A percentile compares a stretch with the other conserved stretches of the same genome.
These are phyloP conservation scores for Ochotona princeps DNA, from an alignment of 2,113 vertebrate genomes.

Conservation along the genomic window DNA sequence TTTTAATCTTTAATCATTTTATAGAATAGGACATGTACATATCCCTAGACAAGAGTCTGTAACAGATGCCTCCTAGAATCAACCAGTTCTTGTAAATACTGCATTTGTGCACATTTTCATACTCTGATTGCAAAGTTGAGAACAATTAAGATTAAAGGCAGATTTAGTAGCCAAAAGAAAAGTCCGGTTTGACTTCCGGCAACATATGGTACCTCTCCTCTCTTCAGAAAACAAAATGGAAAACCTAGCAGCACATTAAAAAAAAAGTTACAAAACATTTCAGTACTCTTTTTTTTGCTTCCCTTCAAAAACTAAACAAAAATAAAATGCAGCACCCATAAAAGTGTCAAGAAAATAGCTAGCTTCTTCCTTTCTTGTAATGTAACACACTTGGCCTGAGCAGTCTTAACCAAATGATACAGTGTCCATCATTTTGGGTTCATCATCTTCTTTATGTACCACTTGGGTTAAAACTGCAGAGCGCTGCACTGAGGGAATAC, in stretches of 20 bases:
- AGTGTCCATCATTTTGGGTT: conserved; percentile 96
- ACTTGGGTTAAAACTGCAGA: conserved; percentile 87
- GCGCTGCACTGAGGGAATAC: conserved; percentile 87
- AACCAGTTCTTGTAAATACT: conserved; percentile 88
- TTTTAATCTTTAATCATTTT: conserved; percentile 80
- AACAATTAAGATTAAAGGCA: conserved; percentile 85
- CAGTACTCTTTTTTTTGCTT: conserved; percentile 79
- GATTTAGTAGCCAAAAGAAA: conserved; percentile 86
- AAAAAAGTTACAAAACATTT: conserved; percentile 79
- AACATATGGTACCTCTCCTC: conserved; percentile 83
- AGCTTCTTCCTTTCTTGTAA: conserved; percentile 86
- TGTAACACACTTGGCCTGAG: conserved; percentile 84
- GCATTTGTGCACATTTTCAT: conserved; percentile 87
- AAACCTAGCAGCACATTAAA: conserved; percentile 89
- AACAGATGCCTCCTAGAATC: conserved; percentile 86
- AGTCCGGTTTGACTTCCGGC: conserved; percentile 87
- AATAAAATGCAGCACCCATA: conserved; percentile 98
- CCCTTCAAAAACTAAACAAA: conserved; percentile 85
- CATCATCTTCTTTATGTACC: conserved; percentile 94
- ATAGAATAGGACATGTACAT: conserved; percentile 79
- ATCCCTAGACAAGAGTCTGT: conserved; percentile 83
- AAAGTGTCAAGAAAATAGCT: conserved; percentile 90
- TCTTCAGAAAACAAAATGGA: conserved; percentile 78
- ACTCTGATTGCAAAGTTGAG: conserved; percentile 86
- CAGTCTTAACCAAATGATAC: conserved; percentile 87